phyloP scores from a whole-genome alignment of 1,140 invertebrate species.

The Ceratitis capitata region DNA sequence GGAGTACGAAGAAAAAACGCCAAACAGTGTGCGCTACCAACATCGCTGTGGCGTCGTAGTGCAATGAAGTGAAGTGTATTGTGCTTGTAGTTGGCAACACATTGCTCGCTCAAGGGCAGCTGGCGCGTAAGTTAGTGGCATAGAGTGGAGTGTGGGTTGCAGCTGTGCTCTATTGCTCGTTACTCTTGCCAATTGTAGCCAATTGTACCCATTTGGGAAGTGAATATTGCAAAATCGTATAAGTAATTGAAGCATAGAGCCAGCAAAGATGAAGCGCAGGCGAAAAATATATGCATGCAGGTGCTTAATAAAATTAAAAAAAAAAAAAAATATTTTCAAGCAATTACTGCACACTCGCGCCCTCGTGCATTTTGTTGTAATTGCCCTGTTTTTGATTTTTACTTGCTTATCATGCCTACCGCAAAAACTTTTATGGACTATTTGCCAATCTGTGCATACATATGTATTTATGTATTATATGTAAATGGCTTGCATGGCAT shows the following conservation, averaged over 20 bases:
- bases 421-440: conserved; percentile 19
- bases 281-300: background rate
- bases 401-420: background rate
- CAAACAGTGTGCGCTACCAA: background rate
- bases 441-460: background rate
- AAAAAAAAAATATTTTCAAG: background rate
- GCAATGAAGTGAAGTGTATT: too few species aligned
- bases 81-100: background rate
- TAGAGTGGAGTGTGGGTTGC: background rate
- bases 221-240: background rate
- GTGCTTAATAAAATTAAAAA: background rate
- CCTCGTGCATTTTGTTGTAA: background rate
- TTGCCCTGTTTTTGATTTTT: background rate
- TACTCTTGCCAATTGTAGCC: background rate
- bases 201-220: background rate
- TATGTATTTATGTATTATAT: too few species aligned
- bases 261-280: background rate
- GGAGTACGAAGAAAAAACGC: background rate
- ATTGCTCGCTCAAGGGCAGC: conserved; percentile 27
- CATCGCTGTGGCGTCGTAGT: background rate
- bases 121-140: background rate
- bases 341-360: background rate
- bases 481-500: background rate
- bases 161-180: background rate
- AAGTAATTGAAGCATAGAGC: background rate